Conservation (phyloP, 2,888 invertebrate genomes). For the Drosophila anceps region DNA sequence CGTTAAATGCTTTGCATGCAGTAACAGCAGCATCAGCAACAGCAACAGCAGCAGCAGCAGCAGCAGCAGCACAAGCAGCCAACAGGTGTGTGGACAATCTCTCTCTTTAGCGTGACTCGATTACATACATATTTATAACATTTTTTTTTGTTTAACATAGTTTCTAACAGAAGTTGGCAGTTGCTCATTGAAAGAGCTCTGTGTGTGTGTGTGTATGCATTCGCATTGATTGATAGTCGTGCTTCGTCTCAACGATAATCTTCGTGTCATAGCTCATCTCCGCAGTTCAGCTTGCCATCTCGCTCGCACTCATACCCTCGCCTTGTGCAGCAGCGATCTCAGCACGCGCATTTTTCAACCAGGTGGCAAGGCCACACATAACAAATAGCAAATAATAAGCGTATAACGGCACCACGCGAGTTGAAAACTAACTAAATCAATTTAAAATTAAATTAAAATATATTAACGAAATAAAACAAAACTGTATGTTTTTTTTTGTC, state of each 20-base stretch:
- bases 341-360: not conserved
- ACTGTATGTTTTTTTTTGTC: constrained; percentile 54
- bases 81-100: not conserved
- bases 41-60: constrained; percentile 6
- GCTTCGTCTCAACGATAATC: not conserved
- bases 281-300: not conserved
- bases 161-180: constrained; percentile 54
- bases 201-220: not conserved
- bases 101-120: not conserved
- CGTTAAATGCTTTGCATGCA: constrained; percentile 29
- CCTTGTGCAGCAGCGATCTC: constrained; percentile 19
- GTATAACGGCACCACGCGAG: not conserved
- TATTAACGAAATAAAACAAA: constrained; percentile 63
- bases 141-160: constrained; percentile 16
- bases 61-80: not conserved
- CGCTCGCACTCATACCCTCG: not conserved
- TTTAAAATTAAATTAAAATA: constrained; percentile 6
- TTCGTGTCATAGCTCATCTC: not conserved
- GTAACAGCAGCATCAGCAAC: not conserved
- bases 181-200: constrained; percentile 47
- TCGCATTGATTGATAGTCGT: constrained; percentile 10
- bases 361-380: constrained; percentile 6
- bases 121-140: constrained; percentile 28
- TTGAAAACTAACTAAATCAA: constrained; percentile 1
- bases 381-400: not conserved